Percentiles rank a stretch among this genome's conserved stretches.
These are phyloP conservation scores for Peromyscus eremicus DNA, from an alignment of 2,797 vertebrate genomes.

Conservation along the genomic window DNA sequence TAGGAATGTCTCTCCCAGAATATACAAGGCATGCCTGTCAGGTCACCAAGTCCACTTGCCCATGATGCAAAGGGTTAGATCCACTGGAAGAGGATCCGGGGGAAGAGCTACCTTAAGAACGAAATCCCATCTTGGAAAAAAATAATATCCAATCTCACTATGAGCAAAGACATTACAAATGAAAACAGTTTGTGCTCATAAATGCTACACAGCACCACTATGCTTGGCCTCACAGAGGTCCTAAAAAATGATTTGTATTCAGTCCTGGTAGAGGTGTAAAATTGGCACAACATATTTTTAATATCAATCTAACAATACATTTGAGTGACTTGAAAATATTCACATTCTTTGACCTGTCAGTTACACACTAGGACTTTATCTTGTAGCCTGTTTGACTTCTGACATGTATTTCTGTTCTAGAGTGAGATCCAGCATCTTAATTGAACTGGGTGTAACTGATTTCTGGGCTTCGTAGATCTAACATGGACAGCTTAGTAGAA, in stretches of 20 bases:
- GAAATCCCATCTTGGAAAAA: neutral
- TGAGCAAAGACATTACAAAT: neutral
- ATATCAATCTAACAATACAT: constrained; percentile 27
- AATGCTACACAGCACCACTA: neutral
- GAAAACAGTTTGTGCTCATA: constrained; percentile 47
- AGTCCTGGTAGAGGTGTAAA: neutral
- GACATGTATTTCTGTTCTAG: constrained; percentile 4
- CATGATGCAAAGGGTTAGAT: neutral
- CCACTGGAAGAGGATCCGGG: neutral
- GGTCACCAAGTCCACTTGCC: neutral
- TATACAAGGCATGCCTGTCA: neutral
- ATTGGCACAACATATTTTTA: neutral
- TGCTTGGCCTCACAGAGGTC: neutral
- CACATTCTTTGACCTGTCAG: constrained; percentile 46
- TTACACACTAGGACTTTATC: neutral
- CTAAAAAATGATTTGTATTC: constrained; percentile 57
- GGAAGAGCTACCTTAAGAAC: neutral
- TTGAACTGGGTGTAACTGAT: neutral
- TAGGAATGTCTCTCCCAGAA: neutral
- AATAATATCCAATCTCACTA: neutral
- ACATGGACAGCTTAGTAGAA: neutral
- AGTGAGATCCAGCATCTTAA: neutral
- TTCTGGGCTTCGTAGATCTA: neutral
- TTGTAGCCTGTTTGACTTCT: neutral
- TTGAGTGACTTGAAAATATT: constrained; percentile 58